These are phyloP conservation scores for Loris lydekkerianus DNA, from an alignment of 2,797 vertebrate species.

Conservation along the genomic window DNA sequence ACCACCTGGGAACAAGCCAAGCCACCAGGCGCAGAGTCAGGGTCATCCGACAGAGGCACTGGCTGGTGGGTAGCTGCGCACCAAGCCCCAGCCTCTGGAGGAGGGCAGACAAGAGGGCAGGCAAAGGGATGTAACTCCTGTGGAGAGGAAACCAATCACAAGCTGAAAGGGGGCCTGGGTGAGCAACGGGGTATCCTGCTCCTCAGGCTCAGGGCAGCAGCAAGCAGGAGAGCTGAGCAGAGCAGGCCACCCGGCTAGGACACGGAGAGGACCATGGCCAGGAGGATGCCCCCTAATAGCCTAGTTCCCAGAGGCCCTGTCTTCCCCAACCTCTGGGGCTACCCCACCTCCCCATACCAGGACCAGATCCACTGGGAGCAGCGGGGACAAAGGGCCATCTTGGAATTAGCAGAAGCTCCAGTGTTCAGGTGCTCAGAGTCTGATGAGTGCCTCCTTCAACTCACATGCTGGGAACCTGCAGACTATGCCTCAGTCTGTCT, in stretches of 20 bases:
- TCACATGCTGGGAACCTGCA: no score
- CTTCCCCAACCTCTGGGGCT: background rate
- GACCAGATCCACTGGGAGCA: background rate
- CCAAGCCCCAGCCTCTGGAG: rapidly evolving
- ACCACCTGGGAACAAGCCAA: no score
- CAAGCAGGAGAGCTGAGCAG: rapidly evolving
- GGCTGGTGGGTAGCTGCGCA: background rate
- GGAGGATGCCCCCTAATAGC: rapidly evolving
- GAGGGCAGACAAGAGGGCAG: rapidly evolving
- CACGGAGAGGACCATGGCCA: rapidly evolving
- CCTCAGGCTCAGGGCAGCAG: rapidly evolving
- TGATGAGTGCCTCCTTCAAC: background rate
- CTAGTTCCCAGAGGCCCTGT: background rate
- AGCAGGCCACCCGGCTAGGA: background rate
- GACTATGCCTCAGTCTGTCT: no score
- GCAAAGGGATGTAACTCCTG: rapidly evolving
- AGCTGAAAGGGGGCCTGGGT: rapidly evolving
- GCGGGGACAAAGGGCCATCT: background rate
- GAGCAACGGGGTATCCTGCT: rapidly evolving
- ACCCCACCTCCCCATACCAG: rapidly evolving
- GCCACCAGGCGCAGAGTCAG: no score
- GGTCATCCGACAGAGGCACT: background rate
- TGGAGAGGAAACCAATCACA: rapidly evolving
- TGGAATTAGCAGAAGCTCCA: background rate
- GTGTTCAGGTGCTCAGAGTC: background rate